Conservation (phyloP, 1,140 invertebrate species). For the Oppia nitens region DNA sequence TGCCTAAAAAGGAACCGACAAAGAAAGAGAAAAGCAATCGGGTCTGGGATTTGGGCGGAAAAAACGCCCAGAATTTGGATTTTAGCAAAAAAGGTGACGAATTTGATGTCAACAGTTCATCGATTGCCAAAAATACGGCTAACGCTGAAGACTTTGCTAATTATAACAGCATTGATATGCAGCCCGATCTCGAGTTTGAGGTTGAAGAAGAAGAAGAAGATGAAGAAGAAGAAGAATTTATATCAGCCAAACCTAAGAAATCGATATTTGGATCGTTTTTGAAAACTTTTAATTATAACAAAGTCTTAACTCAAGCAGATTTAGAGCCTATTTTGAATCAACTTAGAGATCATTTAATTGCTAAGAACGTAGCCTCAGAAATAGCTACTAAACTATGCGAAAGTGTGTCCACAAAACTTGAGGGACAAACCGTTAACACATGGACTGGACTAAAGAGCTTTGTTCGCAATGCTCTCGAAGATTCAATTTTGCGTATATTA, state of each 20-base stretch:
- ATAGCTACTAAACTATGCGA: slow-evolving; percentile 88
- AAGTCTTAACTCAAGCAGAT: slow-evolving; percentile 37
- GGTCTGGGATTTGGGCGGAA: slow-evolving; percentile 73
- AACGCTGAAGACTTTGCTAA: slow-evolving; percentile 4
- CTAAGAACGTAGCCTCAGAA: slow-evolving; percentile 93
- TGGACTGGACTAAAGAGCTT: slow-evolving; percentile 23
- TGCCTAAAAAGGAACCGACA: not conserved
- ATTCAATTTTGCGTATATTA: slow-evolving; percentile 44
- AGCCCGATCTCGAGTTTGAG: slow-evolving; percentile 26
- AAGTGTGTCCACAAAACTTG: slow-evolving; percentile 75
- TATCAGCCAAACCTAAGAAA: slow-evolving; percentile 5
- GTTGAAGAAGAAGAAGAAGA: slow-evolving; percentile 24
- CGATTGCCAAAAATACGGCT: slow-evolving; percentile 11
- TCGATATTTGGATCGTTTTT: slow-evolving; percentile 15
- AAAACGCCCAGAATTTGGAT: slow-evolving; percentile 63
- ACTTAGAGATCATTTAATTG: slow-evolving; percentile 86
- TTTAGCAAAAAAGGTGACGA: slow-evolving; percentile 46
- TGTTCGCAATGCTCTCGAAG: slow-evolving; percentile 28
- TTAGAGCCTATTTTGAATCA: slow-evolving; percentile 80
- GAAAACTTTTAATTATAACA: slow-evolving; percentile 15
- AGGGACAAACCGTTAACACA: slow-evolving; percentile 42
- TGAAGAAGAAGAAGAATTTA: slow-evolving; percentile 23
- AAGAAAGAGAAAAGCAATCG: slow-evolving; percentile 65
- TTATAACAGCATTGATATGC: slow-evolving; percentile 20
- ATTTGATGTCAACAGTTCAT: slow-evolving; percentile 4